These are phyloP conservation scores for Aleiodes leptofemur DNA, from an alignment of 2,888 invertebrate species.

Conservation along the genomic window DNA sequence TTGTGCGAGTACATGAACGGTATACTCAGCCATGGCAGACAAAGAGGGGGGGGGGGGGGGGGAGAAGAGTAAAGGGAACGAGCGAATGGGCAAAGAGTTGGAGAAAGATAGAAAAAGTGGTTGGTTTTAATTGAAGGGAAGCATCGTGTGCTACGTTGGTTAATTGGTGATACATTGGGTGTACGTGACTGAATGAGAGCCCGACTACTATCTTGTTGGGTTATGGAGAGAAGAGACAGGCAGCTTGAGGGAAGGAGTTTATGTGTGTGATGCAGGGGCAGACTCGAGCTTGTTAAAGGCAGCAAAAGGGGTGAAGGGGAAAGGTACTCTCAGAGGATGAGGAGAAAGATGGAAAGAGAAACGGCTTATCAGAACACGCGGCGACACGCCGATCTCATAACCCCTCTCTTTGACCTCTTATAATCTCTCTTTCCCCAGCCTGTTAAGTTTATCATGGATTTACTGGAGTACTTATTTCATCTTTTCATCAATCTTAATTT, in stretches of 20 bases:
- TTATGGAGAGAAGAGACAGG: constrained; percentile 37
- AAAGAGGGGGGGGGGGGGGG: neutral
- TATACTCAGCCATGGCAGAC: neutral
- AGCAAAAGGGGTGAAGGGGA: constrained; percentile 20
- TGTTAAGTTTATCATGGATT: neutral
- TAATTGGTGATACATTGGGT: constrained; percentile 51
- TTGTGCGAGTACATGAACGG: constrained; percentile 21
- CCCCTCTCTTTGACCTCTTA: constrained; percentile 28
- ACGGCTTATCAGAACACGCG: constrained; percentile 63
- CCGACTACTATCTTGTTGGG: constrained; percentile 39
- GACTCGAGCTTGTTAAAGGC: constrained; percentile 1
- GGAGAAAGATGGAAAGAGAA: constrained; percentile 36
- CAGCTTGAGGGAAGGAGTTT: constrained; percentile 27
- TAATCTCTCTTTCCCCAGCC: neutral
- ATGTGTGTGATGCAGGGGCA: constrained; percentile 34
- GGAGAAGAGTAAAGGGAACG: no score
- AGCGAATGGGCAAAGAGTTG: constrained; percentile 32
- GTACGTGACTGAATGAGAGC: constrained; percentile 51
- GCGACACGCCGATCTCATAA: constrained; percentile 60
- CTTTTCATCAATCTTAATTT: neutral
- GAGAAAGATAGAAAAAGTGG: constrained; percentile 49
- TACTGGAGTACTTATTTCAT: neutral
- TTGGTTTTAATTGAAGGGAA: constrained; percentile 51
- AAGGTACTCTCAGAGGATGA: constrained; percentile 25
- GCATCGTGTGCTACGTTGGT: constrained; percentile 46